These are phyloP conservation scores for Cirrhinus molitorella DNA, from an alignment of 2,797 vertebrate species.

Conservation along the genomic window DNA sequence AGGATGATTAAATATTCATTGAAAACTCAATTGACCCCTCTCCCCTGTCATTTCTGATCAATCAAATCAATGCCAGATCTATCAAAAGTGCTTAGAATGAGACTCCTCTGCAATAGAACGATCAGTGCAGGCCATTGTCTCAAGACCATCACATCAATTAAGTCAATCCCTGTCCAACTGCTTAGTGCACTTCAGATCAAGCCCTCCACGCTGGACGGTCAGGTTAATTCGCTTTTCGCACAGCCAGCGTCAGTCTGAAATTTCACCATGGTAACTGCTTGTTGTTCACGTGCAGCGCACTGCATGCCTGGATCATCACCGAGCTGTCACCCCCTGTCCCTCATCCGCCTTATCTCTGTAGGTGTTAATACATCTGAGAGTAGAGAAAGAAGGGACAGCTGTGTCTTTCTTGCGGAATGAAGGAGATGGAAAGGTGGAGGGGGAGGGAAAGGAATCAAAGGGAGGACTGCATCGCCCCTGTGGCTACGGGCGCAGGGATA, in stretches of 20 bases:
- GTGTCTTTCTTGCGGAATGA: slow-evolving; percentile 54
- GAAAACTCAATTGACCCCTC: slow-evolving; percentile 46
- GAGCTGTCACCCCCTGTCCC: slow-evolving; percentile 41
- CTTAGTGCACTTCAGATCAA: slow-evolving; percentile 39
- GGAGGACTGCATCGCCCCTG: slow-evolving; percentile 67
- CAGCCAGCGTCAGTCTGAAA: slow-evolving; percentile 17
- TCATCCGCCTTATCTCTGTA: slow-evolving; percentile 52
- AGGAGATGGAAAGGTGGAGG: slow-evolving; percentile 46
- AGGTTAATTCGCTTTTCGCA: slow-evolving; percentile 24
- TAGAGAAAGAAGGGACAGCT: slow-evolving; percentile 51
- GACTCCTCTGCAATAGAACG: slow-evolving; percentile 38
- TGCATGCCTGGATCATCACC: slow-evolving; percentile 51
- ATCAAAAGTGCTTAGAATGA: slow-evolving; percentile 27
- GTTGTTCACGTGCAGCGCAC: slow-evolving; percentile 25
- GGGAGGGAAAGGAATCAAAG: slow-evolving; percentile 67
- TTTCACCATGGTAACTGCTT: slow-evolving; percentile 50
- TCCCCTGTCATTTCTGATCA: slow-evolving; percentile 48
- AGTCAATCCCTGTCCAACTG: slow-evolving; percentile 38
- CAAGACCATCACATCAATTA: slow-evolving; percentile 42
- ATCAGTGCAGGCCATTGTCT: slow-evolving; percentile 44
- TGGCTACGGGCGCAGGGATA: slow-evolving; percentile 66
- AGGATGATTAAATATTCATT: slow-evolving; percentile 52
- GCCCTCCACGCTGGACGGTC: slow-evolving; percentile 29
- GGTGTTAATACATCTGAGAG: slow-evolving; percentile 54
- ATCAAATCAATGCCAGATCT: slow-evolving; percentile 50